Percentiles rank a stretch among this genome's conserved stretches.
These are phyloP conservation scores for Petrophora chlorosata DNA, from an alignment of 2,888 invertebrate species.

Conservation along the genomic window DNA sequence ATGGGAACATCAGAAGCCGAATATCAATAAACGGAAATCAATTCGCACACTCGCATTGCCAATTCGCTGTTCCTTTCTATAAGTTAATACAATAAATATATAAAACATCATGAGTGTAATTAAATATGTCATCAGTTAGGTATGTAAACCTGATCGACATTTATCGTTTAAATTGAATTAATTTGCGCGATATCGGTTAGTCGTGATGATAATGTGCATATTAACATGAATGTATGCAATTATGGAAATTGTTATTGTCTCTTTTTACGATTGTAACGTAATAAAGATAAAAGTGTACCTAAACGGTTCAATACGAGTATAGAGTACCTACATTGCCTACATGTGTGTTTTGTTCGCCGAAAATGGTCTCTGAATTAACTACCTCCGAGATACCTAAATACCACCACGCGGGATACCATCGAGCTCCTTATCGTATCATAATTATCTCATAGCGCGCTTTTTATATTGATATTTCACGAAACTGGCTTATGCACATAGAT, in stretches of 20 bases:
- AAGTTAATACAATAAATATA: no score
- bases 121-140: slow-evolving; percentile 19
- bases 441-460: no score
- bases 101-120: no score
- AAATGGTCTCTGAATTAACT: no score
- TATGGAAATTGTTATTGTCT: slow-evolving; percentile 54
- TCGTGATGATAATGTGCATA: slow-evolving; percentile 48
- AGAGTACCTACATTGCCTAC: slow-evolving; percentile 2
- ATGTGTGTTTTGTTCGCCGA: no score
- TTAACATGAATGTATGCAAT: slow-evolving; percentile 48
- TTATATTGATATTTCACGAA: no score
- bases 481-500: no score
- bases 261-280: slow-evolving; percentile 44
- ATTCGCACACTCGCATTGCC: slow-evolving; percentile 53
- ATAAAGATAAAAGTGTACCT: slow-evolving; percentile 46
- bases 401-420: no score
- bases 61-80: slow-evolving; percentile 48
- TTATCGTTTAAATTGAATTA: slow-evolving; percentile 39
- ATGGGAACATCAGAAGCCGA: not conserved
- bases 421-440: no score
- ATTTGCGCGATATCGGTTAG: slow-evolving; percentile 45
- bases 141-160: slow-evolving; percentile 20
- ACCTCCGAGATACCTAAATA: no score
- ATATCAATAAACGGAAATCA: not conserved
- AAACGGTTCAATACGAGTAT: not conserved